Conservation (phyloP, 2,797 vertebrate genomes). For the Brachyalestes nurse region DNA sequence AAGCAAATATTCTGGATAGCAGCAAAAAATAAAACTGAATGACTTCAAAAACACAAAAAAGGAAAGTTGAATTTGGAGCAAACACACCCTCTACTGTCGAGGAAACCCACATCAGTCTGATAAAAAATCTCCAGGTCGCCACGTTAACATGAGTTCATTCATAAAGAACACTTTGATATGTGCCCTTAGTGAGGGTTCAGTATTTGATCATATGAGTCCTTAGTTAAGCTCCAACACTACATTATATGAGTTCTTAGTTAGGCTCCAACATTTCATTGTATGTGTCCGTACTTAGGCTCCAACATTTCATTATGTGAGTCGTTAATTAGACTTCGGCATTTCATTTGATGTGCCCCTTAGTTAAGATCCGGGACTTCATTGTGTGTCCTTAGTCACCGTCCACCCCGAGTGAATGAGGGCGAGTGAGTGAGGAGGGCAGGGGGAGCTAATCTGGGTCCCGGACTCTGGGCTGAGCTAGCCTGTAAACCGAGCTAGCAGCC, state of each 20-base stretch:
- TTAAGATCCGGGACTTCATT: background rate
- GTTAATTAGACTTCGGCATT: no score
- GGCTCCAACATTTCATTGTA: no score
- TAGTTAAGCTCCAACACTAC: no score
- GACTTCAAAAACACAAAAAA: background rate
- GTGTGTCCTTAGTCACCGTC: background rate
- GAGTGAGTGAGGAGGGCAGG: background rate
- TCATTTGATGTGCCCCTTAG: background rate
- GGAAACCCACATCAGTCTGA: background rate
- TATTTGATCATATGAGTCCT: no score
- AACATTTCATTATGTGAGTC: no score
- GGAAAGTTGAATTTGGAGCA: constrained; percentile 20
- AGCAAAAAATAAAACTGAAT: no score
- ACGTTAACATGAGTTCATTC: constrained; percentile 25
- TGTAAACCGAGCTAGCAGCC: constrained; percentile 51
- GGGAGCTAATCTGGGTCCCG: background rate
- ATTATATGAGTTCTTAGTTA: no score
- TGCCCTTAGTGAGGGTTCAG: background rate
- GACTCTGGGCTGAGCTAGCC: constrained; percentile 12
- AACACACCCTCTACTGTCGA: constrained; percentile 44
- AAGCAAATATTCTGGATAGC: no score
- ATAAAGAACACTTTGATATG: background rate
- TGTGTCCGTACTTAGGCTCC: no score
- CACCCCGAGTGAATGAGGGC: background rate
- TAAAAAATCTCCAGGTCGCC: constrained; percentile 25